Percentiles rank a stretch among this genome's conserved stretches.
phyloP scores from a whole-genome alignment of 1,140 invertebrate genomes.

The Andricus grossulariae region DNA sequence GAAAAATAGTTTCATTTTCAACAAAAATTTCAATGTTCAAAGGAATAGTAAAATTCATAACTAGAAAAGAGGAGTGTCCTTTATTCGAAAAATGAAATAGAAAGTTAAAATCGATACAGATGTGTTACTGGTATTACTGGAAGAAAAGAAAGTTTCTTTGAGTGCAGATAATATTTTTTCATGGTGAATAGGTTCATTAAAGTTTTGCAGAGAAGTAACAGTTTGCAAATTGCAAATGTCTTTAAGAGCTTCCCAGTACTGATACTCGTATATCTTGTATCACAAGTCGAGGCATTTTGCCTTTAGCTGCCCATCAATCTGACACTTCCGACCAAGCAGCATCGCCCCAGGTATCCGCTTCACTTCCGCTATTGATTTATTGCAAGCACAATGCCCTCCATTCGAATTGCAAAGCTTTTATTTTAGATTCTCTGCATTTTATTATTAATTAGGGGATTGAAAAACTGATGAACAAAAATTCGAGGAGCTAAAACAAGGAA shows the following conservation, averaged over 20 bases:
- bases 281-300: constrained; percentile 7
- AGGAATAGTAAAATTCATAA: too few relatives aligned
- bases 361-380: constrained; percentile 13
- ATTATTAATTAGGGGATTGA: too few relatives aligned
- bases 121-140: too few relatives aligned
- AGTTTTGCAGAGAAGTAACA: background rate
- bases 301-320: constrained; percentile 20
- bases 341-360: background rate
- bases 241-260: constrained; percentile 7
- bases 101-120: too few relatives aligned
- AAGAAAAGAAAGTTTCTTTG: too few relatives aligned
- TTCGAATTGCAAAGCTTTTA: background rate
- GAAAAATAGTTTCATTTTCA: too few relatives aligned
- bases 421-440: background rate
- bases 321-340: background rate
- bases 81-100: too few relatives aligned
- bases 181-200: background rate
- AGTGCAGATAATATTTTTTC: too few relatives aligned
- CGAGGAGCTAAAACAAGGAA: too few relatives aligned
- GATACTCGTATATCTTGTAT: constrained; percentile 14
- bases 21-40: too few relatives aligned
- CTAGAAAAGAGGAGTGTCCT: too few relatives aligned
- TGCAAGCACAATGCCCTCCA: background rate
- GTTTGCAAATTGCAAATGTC: constrained; percentile 23
- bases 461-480: too few relatives aligned